Conservation (phyloP, 2,797 vertebrate species). For the Gobionotothen gibberifrons region DNA sequence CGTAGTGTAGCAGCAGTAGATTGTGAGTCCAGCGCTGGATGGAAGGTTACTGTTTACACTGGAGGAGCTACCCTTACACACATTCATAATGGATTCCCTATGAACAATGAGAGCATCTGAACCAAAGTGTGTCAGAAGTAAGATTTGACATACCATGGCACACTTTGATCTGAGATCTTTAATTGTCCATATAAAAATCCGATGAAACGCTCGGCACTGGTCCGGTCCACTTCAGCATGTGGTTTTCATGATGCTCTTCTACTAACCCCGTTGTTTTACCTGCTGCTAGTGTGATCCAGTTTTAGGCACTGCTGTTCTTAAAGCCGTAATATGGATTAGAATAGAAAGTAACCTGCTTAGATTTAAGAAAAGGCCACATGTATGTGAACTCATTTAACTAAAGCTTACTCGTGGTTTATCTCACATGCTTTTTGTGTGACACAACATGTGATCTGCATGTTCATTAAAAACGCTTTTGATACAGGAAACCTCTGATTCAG, state of each 20-base stretch:
- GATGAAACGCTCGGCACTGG: constrained; percentile 27
- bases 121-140: constrained; percentile 15
- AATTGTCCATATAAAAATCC: constrained; percentile 20
- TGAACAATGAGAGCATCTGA: constrained; percentile 35
- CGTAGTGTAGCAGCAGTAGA: constrained; percentile 39
- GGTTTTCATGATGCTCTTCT: constrained; percentile 53
- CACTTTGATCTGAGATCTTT: constrained; percentile 27
- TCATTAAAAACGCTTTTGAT: constrained; percentile 22
- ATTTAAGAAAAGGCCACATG: background rate
- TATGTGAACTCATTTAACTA: constrained; percentile 37
- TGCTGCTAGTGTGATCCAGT: constrained; percentile 79
- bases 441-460: constrained; percentile 39
- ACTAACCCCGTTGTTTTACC: constrained; percentile 65
- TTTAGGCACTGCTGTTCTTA: constrained; percentile 71
- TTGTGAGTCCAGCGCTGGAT: constrained; percentile 52
- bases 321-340: constrained; percentile 34
- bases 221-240: constrained; percentile 38
- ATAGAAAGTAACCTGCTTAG: background rate
- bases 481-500: constrained; percentile 29
- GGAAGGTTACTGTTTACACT: constrained; percentile 71
- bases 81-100: constrained; percentile 33
- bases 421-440: constrained; percentile 24
- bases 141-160: background rate
- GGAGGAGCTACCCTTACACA: constrained; percentile 57
- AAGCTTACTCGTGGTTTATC: constrained; percentile 32